Conservation (phyloP, 2,888 invertebrate genomes). For the Cyclophora albipunctata region DNA sequence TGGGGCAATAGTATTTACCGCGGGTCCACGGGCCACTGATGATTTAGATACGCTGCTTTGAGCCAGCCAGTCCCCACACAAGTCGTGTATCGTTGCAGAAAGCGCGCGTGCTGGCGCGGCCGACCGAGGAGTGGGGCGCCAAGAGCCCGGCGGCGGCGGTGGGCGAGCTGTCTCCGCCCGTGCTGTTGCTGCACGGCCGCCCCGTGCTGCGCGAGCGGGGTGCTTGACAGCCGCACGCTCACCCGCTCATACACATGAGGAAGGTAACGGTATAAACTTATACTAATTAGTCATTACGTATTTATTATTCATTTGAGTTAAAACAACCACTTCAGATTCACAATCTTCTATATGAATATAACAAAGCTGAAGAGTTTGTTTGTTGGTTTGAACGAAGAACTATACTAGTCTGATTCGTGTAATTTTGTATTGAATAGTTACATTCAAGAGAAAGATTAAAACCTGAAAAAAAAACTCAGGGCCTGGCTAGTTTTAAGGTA, state of each 20-base stretch:
- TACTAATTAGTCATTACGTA: neutral
- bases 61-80: too few relatives aligned
- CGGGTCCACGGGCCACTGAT: too few relatives aligned
- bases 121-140: conserved; percentile 84
- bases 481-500: too few relatives aligned
- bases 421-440: too few relatives aligned
- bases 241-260: conserved; percentile 61
- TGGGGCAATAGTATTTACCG: too few relatives aligned
- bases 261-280: conserved; percentile 35
- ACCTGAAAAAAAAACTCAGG: too few relatives aligned
- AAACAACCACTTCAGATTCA: neutral
- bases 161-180: conserved; percentile 65
- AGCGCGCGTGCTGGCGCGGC: conserved; percentile 77
- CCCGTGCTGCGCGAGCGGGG: conserved; percentile 75
- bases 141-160: conserved; percentile 76
- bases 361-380: too few relatives aligned
- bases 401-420: too few relatives aligned
- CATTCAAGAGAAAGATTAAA: too few relatives aligned
- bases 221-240: conserved; percentile 63
- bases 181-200: conserved; percentile 67
- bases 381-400: too few relatives aligned
- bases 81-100: conserved; percentile 50
- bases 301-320: neutral
- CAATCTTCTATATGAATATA: neutral
- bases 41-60: too few relatives aligned